These are phyloP conservation scores for Nerophis lumbriciformis DNA, from an alignment of 2,113 vertebrate species.

Conservation along the genomic window DNA sequence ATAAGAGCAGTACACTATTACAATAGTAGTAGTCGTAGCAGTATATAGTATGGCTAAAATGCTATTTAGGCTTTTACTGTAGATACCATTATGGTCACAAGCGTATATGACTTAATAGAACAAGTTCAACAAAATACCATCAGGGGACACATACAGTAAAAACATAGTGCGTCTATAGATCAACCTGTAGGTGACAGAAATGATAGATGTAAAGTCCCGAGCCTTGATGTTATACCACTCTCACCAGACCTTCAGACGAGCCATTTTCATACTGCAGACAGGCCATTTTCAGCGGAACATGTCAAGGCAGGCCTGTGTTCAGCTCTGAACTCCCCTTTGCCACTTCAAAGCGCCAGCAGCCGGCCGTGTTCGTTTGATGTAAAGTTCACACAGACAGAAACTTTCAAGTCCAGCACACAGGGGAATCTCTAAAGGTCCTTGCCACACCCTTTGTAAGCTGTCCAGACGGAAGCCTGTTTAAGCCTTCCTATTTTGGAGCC, in stretches of 20 bases:
- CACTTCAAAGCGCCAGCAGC: slow-evolving; percentile 71
- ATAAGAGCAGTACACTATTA: no score
- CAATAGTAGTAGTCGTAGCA: no score
- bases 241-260: slow-evolving; percentile 48
- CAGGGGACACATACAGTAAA: neutral
- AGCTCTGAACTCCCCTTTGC: slow-evolving; percentile 37
- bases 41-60: no score
- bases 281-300: slow-evolving; percentile 56
- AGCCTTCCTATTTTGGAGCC: slow-evolving; percentile 25
- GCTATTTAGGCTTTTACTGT: no score
- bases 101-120: no score
- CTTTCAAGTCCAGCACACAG: slow-evolving; percentile 66
- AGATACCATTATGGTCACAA: no score
- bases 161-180: neutral
- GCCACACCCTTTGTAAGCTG: slow-evolving; percentile 29
- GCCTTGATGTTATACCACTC: slow-evolving; percentile 49
- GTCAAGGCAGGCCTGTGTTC: slow-evolving; percentile 49
- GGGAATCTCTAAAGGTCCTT: slow-evolving; percentile 58
- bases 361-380: slow-evolving; percentile 69
- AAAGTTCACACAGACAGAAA: slow-evolving; percentile 72
- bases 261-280: slow-evolving; percentile 36
- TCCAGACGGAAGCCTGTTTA: slow-evolving; percentile 43
- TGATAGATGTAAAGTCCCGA: slow-evolving; percentile 17
- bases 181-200: slow-evolving; percentile 17
- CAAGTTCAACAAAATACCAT: neutral